phyloP scores from a whole-genome alignment of 2,797 vertebrate genomes.

The Rhynchonycteris naso region DNA sequence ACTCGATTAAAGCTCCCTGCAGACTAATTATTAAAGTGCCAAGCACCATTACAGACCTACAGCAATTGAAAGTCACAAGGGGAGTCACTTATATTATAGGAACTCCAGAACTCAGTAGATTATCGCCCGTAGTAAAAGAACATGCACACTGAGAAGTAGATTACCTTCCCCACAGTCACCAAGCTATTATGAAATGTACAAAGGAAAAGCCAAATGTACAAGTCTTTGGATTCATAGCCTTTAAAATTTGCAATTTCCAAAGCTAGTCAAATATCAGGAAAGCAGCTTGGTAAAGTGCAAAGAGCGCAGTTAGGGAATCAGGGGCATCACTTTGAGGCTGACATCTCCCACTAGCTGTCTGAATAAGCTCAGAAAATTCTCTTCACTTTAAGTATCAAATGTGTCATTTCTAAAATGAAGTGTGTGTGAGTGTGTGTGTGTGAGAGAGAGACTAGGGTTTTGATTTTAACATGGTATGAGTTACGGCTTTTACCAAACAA shows the following conservation, averaged over 20 bases:
- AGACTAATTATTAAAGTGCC: constrained; percentile 89
- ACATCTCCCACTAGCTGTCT: not conserved
- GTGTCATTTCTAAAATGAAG: not conserved
- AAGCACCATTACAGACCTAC: constrained; percentile 85
- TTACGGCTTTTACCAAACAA: not conserved
- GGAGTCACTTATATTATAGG: constrained; percentile 83
- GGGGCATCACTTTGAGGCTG: not conserved
- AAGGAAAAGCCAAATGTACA: constrained; percentile 74
- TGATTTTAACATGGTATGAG: not conserved
- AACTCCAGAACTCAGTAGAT: constrained; percentile 82
- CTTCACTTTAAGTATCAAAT: not conserved
- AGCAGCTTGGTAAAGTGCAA: constrained; percentile 27
- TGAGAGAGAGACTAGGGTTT: not conserved
- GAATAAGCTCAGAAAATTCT: not conserved
- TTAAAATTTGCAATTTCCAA: constrained; percentile 65
- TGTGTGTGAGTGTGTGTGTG: not conserved
- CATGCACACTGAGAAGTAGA: constrained; percentile 78
- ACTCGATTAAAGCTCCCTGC: constrained; percentile 86
- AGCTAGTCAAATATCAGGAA: constrained; percentile 65
- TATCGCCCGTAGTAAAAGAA: constrained; percentile 81
- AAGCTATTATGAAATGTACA: constrained; percentile 73
- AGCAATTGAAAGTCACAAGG: constrained; percentile 84
- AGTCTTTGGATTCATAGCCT: constrained; percentile 70
- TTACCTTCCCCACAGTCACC: constrained; percentile 79
- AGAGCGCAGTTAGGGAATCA: not conserved